phyloP scores from a whole-genome alignment of 2,888 invertebrate species.

The Scaptomyza parva region DNA sequence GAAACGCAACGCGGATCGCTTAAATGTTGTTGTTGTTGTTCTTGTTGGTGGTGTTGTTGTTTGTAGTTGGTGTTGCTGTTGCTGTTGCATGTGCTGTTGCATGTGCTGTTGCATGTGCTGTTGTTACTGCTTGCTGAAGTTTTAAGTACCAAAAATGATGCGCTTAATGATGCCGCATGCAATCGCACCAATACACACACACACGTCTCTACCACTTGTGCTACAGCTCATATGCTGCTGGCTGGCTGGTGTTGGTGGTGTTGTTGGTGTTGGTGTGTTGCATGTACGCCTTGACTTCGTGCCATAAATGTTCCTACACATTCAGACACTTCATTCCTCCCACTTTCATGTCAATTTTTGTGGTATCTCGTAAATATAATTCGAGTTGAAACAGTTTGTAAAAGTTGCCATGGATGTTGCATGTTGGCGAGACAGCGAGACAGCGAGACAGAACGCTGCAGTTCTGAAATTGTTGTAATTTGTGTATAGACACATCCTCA shows the following conservation, averaged over 20 bases:
- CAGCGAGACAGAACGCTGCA: constrained; percentile 11
- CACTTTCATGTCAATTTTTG: constrained; percentile 52
- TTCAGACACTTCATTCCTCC: background rate
- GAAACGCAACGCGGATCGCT: constrained; percentile 27
- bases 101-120: constrained; percentile 28
- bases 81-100: constrained; percentile 28
- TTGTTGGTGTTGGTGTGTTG: background rate
- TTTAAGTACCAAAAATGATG: constrained; percentile 77
- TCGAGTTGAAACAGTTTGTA: constrained; percentile 73
- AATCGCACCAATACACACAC: constrained; percentile 43
- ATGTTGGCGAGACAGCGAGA: constrained; percentile 9
- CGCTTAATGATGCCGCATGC: constrained; percentile 71
- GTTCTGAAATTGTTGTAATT: constrained; percentile 41
- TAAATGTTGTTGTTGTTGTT: constrained; percentile 17
- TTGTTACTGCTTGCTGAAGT: constrained; percentile 62
- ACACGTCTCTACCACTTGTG: constrained; percentile 14
- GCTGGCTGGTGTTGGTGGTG: background rate
- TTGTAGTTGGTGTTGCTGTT: constrained; percentile 10
- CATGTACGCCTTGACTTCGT: constrained; percentile 51
- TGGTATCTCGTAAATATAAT: constrained; percentile 75
- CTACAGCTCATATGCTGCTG: constrained; percentile 12
- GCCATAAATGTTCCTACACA: constrained; percentile 50
- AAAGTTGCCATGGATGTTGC: constrained; percentile 67
- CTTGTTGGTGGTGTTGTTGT: constrained; percentile 11
- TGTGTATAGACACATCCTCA: background rate